Evolutionary conservation across 2,113 vertebrate species (phyloP).

Genomic region (Cyprinus carpio): DNA sequence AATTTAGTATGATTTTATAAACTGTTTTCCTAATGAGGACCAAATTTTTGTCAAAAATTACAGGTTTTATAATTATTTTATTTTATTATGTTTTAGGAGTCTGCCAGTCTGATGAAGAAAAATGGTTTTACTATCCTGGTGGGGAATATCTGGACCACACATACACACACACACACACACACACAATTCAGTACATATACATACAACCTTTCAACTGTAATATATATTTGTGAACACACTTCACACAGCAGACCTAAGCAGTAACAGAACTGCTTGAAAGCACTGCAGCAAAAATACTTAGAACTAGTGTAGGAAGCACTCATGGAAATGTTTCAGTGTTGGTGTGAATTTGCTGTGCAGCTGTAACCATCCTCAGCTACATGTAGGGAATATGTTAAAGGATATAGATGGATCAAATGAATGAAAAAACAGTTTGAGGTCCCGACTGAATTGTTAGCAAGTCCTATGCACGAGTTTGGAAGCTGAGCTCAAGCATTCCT

Average conservation of each 20-base stretch:
- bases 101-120: too few relatives aligned
- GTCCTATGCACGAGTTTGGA: slow-evolving; percentile 17
- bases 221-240: background rate
- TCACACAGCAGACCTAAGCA: background rate
- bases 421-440: slow-evolving; percentile 4
- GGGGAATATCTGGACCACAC: background rate
- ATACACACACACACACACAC: too few relatives aligned
- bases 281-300: background rate
- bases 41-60: background rate
- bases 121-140: background rate
- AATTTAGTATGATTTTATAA: too few relatives aligned
- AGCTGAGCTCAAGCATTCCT: slow-evolving; percentile 24
- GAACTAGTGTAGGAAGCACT: background rate
- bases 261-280: background rate
- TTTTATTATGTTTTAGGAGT: too few relatives aligned
- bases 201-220: too few relatives aligned
- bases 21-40: too few relatives aligned
- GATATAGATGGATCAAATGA: slow-evolving; percentile 29
- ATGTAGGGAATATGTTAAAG: slow-evolving; percentile 14
- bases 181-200: too few relatives aligned
- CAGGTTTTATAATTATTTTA: background rate
- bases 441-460: slow-evolving; percentile 12
- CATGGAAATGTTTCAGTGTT: background rate
- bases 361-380: background rate
- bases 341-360: background rate